Evolutionary conservation across 1,140 invertebrate species (phyloP).

Genomic region (Calosoma granatense): DNA sequence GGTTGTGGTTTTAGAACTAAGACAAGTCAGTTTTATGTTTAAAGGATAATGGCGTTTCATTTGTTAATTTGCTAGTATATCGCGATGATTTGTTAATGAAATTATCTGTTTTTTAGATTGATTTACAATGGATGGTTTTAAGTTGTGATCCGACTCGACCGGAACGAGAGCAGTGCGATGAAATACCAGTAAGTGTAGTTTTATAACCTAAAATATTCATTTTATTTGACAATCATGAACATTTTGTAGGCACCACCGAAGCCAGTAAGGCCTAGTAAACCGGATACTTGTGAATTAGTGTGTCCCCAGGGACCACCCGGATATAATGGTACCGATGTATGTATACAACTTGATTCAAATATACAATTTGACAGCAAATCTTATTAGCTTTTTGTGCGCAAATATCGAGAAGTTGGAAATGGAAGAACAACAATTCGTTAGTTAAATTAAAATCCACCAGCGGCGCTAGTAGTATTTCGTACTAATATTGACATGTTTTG

Average conservation of each 20-base stretch:
- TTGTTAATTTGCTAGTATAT: too few relatives aligned
- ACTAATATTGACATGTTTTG: too few relatives aligned
- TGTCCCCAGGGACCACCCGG: conserved; percentile 52
- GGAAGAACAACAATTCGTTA: too few relatives aligned
- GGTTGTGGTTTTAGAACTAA: too few relatives aligned
- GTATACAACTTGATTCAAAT: neutral
- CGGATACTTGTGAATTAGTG: conserved; percentile 21
- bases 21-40: too few relatives aligned
- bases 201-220: conserved; percentile 10
- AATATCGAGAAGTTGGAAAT: too few relatives aligned
- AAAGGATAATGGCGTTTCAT: too few relatives aligned
- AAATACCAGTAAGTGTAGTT: conserved; percentile 46
- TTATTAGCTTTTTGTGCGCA: too few relatives aligned
- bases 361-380: too few relatives aligned
- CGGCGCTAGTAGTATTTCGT: too few relatives aligned
- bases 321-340: conserved; percentile 46
- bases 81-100: too few relatives aligned
- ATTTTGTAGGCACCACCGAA: neutral
- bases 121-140: conserved; percentile 71
- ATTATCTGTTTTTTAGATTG: conserved; percentile 47
- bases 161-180: conserved; percentile 57
- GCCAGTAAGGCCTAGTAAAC: neutral
- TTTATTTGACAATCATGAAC: neutral
- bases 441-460: too few relatives aligned
- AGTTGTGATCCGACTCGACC: conserved; percentile 65